Base-by-base conservation (phyloP, 2,797 vertebrate species). In the Peromyscus melanophrys region DNA sequence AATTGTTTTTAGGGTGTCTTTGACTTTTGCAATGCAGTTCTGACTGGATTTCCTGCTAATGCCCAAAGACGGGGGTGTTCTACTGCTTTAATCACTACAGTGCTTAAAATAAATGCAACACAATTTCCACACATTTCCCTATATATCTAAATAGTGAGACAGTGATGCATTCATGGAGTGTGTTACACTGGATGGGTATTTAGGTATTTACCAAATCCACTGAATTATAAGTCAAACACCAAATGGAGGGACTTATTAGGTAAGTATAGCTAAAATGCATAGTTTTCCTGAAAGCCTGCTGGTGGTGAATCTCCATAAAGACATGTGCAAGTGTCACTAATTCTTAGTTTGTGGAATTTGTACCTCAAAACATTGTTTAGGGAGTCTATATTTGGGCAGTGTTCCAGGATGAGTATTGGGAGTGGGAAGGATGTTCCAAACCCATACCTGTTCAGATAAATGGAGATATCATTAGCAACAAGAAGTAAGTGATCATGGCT, bases 401-500 rank as follows among this genome's bases (percentile, higher is more conserved):
- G 94, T 98, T 98, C 98, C 95, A 93, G 95, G 94, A 97, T 98
- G 97, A 96, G 19, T 95, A 96, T 94, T 95, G 87, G 34, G 96
- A 97, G 96, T 71, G 67, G 69, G 81, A 96, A 37, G 92, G 98
- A 98, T 98, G 97, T 97, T 98, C 98, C 98, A 96, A 98, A 98
- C 97, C 97, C 98, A 95, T 98, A 99, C 98, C 98, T 99, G 98
- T 98, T 98, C 98, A 96, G 98, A 98, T 98, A 99, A 99, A 99
- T 98, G 98, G 98, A 98, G 98, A 98, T 98, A 98, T 99, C 99
- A 99, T 99, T 99, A 99, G 98, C 97, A 97, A 98, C 94, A 98
- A 98, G 98, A 99, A 98, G 98, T 98, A 98, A 98, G 98, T 98
- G 99, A 99, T 99, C 98, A 98, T 97, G 98, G 98, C 97, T 99